Percentiles rank a stretch among this genome's conserved stretches.
These are phyloP conservation scores for Toxonevra muliebris DNA, from an alignment of 2,888 invertebrate genomes.

Conservation along the genomic window DNA sequence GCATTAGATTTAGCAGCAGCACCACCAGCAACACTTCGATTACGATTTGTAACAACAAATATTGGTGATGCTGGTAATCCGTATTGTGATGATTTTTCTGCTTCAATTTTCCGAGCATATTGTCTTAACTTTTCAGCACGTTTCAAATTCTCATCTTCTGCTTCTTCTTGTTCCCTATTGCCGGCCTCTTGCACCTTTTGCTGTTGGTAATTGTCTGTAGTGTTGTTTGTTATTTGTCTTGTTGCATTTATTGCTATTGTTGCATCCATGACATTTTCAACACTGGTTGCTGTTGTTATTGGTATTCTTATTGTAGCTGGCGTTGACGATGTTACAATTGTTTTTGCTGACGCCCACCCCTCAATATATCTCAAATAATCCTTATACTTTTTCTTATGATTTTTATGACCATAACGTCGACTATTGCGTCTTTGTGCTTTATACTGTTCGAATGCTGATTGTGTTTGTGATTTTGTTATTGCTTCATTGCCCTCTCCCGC, in stretches of 20 bases:
- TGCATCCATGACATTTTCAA: conserved; percentile 14
- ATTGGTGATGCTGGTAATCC: conserved; percentile 43
- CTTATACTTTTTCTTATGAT: conserved; percentile 61
- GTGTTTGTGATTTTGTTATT: conserved; percentile 36
- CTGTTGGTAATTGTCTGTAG: conserved; percentile 17
- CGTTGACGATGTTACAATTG: conserved; percentile 10
- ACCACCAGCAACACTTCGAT: not conserved
- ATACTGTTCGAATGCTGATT: conserved; percentile 56
- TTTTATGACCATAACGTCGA: conserved; percentile 59
- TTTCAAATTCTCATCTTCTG: conserved; percentile 4
- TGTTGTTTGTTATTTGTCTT: conserved; percentile 9
- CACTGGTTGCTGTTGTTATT: conserved; percentile 34
- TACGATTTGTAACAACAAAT: conserved; percentile 34
- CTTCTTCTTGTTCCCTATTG: conserved; percentile 23
- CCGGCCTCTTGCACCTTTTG: conserved; percentile 7
- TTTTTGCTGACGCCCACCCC: conserved; percentile 19
- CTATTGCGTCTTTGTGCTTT: conserved; percentile 55
- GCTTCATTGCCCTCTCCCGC: conserved; percentile 19
- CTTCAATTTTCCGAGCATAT: conserved; percentile 31
- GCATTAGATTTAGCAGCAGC: not conserved
- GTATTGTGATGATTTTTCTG: conserved; percentile 35
- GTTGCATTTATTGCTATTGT: conserved; percentile 20
- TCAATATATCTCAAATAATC: conserved; percentile 51
- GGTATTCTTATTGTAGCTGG: conserved; percentile 11
- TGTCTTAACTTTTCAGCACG: conserved; percentile 28